Conservation (phyloP, 2,113 vertebrate species). For the Sceloporus undulatus region DNA sequence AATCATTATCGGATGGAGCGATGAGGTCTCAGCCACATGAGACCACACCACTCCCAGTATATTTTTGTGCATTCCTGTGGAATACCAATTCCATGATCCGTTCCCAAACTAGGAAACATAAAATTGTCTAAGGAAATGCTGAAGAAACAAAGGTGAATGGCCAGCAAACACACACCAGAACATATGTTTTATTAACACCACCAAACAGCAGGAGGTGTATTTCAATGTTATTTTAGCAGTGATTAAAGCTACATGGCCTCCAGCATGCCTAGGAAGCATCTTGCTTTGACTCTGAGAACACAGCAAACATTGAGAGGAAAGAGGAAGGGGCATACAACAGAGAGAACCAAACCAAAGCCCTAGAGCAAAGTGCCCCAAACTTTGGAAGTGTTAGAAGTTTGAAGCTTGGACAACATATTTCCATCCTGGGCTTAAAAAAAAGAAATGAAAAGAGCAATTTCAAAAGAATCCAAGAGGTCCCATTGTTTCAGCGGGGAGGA, state of each 20-base stretch:
- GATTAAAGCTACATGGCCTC: slow-evolving; percentile 27
- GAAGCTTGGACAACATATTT: neutral
- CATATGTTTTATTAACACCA: slow-evolving; percentile 27
- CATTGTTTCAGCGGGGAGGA: neutral
- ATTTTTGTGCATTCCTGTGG: neutral
- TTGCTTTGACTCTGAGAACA: slow-evolving; percentile 8
- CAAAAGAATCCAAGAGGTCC: neutral
- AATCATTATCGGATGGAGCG: neutral
- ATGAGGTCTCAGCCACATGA: neutral
- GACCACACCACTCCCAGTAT: no score
- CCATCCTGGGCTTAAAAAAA: neutral
- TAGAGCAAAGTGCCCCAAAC: neutral
- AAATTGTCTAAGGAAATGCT: neutral
- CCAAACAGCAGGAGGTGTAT: slow-evolving; percentile 10
- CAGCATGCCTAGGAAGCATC: neutral
- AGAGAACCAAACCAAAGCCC: neutral
- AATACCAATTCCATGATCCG: neutral
- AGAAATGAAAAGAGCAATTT: no score
- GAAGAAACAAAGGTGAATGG: neutral
- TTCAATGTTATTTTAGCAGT: neutral
- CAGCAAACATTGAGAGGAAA: neutral
- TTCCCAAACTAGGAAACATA: neutral
- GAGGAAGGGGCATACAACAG: neutral
- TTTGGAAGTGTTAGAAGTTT: neutral
- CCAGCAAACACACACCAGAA: neutral